A percentile compares a stretch with the other conserved stretches of the same genome.
Conservation (phyloP, 1,140 invertebrate species). For the Pectinophora gossypiella region DNA sequence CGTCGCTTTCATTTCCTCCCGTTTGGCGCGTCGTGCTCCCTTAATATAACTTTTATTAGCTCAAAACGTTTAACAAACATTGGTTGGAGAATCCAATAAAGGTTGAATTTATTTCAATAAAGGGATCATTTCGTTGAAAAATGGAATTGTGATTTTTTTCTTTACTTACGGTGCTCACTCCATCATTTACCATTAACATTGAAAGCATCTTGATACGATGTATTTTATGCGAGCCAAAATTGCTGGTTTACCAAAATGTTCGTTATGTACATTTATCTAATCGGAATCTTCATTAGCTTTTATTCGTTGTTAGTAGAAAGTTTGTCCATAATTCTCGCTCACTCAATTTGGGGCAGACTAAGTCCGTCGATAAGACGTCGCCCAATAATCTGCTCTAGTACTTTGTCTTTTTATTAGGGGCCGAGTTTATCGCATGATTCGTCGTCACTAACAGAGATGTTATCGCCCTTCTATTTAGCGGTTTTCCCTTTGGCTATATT, state of each 20-base stretch:
- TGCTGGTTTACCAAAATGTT: slow-evolving; percentile 25
- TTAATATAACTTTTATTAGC: slow-evolving; percentile 74
- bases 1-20: slow-evolving; percentile 70
- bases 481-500: slow-evolving; percentile 22
- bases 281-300: slow-evolving; percentile 65
- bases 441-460: slow-evolving; percentile 40
- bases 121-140: slow-evolving; percentile 10
- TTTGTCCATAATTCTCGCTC: slow-evolving; percentile 65
- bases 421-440: slow-evolving; percentile 56
- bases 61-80: slow-evolving; percentile 71
- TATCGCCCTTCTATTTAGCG: slow-evolving; percentile 46
- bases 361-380: slow-evolving; percentile 56
- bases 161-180: not conserved
- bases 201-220: not conserved
- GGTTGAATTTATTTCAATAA: slow-evolving; percentile 35
- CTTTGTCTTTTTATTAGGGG: slow-evolving; percentile 58
- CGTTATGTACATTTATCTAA: slow-evolving; percentile 58
- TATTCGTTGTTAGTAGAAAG: slow-evolving; percentile 56
- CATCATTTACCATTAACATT: not conserved
- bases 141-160: not conserved
- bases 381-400: slow-evolving; percentile 59
- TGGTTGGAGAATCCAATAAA: slow-evolving; percentile 65
- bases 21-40: slow-evolving; percentile 42
- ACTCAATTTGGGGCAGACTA: slow-evolving; percentile 62
- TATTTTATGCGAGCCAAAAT: too few relatives aligned